Evolutionary conservation across 2,888 invertebrate genomes (phyloP), one percentile per base, ranked within the genome.

Genomic region (Chrysotoxum bicinctum): DNA sequence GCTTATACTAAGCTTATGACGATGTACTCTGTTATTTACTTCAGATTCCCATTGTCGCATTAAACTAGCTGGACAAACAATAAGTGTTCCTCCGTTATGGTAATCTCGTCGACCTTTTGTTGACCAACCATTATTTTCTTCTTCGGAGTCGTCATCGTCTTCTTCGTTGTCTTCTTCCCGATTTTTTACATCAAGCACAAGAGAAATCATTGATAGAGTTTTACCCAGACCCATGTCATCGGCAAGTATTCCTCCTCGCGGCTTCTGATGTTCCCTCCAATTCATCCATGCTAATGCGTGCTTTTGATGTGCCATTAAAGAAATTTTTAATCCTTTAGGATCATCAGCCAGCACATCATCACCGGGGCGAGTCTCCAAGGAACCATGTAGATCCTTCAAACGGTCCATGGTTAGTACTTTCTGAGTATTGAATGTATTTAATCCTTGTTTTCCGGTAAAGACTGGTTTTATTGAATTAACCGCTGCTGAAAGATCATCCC

Each of bases 11-110:
- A 98, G 92, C 0, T 93, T 89, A 82, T 95, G 94, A 8, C 94
- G 89, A 48, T 91, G 90, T 62, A 95, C 93, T 89, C 96, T 95
- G 35, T 93, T 93, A 10, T 92, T 90, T 9, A 98, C 94, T 91
- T 98, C 98, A 14, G 92, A 93, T 79, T 96, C 94, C 99, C 99
- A 99, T 91, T 99, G 99, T 88, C 95, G 94, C 74, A 99, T 92
- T 58, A 99, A 93, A 52, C 97, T 97, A 3, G 98, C 98, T 0
- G 98, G 98, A 89, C 98, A 98, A 1, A 99, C 94, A 0, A 99
- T 95, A n/a, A 99, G 93, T 0, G 97, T 97, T 21, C 96, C 95
- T 12, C 96, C 96, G 40, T 91, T 91, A 14, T 92, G 90, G 89
- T 91, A 88, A 54, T 91, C 90, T 37, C 87, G 89, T 32, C 91